Base-by-base conservation (phyloP, 2,113 vertebrate species). In the Carassius carassius region DNA sequence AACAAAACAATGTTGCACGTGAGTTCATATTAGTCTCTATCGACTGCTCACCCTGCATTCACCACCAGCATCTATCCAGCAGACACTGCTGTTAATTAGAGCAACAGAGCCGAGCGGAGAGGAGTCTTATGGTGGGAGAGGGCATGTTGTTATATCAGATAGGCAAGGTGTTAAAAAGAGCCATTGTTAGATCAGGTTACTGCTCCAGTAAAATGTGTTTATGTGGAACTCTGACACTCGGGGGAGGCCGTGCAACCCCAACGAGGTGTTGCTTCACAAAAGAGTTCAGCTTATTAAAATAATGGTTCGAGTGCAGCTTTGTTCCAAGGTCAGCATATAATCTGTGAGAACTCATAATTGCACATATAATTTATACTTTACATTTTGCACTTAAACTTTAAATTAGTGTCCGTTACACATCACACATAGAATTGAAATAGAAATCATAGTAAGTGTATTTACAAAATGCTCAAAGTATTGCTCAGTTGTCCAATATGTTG, bases 51-150 rank as follows among this genome's bases (percentile, higher is more conserved):
- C 90, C 92, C 91, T 89, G 91, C 92, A 94, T n/a, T 95, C 92
- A 91, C 88, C 90, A 90, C 88, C 92, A 91, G 86, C 76, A 87
- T 92, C 91, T 90, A 85, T 92, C 91, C 92, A 89, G 86, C 91
- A 92, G 92, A 88, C 88, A 90, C 87, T 90, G 91, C 91, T 90
- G 92, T 93, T 94, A 94, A 95, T 95, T 92, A 94, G 93, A 84
- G 87, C 89, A 89, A 88, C 88, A 81, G 90, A 89, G 78, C 90
- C 91, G 91, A 88, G 89, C 90, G 89, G 91, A 92, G 89, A 49
- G 51, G 5, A 69, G 72, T 67, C 85, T 78, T 78, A 23, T 69
- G 41, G 79, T 87, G 74, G 78, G 62, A 86, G 86, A 89, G 87
- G 88, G 88, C 72, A 65, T 73, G 79, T 62, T 83, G 56, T 83